Conservation (phyloP, 2,797 vertebrate genomes). For the Myotis pilosus region DNA sequence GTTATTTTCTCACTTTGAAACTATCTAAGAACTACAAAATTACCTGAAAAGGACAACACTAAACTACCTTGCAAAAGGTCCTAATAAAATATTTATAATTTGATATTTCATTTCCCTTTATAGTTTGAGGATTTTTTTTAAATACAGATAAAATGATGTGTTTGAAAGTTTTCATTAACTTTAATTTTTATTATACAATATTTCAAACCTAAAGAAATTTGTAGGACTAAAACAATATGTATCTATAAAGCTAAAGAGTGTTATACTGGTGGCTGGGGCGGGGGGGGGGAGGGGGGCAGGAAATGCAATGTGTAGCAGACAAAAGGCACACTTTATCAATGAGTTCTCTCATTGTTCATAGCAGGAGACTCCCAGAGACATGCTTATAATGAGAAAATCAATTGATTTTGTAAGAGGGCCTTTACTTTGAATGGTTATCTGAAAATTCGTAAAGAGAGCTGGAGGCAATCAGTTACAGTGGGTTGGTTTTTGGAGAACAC, state of each 20-base stretch:
- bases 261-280: neutral
- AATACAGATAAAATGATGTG: neutral
- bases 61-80: neutral
- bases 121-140: neutral
- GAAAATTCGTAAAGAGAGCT: neutral
- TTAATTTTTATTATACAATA: constrained; percentile 3
- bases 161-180: neutral
- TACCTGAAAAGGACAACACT: neutral
- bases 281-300: rapidly evolving
- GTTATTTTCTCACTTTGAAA: constrained; percentile 3
- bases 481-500: neutral
- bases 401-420: neutral
- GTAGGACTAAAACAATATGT: neutral
- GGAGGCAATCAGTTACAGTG: neutral
- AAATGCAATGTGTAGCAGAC: neutral
- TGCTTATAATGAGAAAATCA: neutral
- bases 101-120: neutral
- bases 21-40: neutral
- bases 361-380: neutral
- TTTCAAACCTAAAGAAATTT: constrained; percentile 9
- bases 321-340: neutral
- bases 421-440: neutral
- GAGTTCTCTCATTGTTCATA: neutral
- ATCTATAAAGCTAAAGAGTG: neutral
- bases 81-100: neutral